Evolutionary conservation across 2,797 vertebrate species (phyloP), one percentile per base, ranked within the genome.

Genomic region (Danio albolineatus): DNA sequence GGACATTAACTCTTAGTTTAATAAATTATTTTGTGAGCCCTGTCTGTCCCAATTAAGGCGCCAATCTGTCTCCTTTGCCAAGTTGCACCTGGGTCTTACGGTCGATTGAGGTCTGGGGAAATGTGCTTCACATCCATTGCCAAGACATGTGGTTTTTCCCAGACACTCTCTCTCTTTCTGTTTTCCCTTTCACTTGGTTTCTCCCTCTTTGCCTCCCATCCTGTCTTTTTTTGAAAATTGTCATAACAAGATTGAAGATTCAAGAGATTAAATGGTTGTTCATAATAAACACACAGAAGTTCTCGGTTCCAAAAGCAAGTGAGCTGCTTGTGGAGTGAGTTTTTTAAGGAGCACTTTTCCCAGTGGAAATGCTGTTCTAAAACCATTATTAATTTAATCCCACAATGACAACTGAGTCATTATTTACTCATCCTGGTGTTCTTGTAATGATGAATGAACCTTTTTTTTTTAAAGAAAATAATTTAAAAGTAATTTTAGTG

Each of bases 41-140:
- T 84, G 82, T 84, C 70, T 17, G 19, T 83, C 76, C 70, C 76
- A 65, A 64, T 83, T 76, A 80, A 61, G 61, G 49, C 6, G 10
- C 59, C 75, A 75, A 77, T 79, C 56, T 59, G 56, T 82, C 69
- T 83, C 77, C 7, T 54, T 75, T 73, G 74, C 77, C 59, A 69
- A 81, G 73, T 69, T 78, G 76, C 80, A 83, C 83, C 79, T 86
- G 81, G 73, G 72, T 53, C 75, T 76, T 70, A 51, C 7, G 53
- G 83, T 48, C 43, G 51, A 81, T 79, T 73, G 48, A 81, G 69
- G 82, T 39, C 75, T 81, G 70, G 49, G 75, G 69, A 86, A 67
- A 67, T 80, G 73, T 36, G 57, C 82, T 82, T 80, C 77, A 82
- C 72, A 79, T 82, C 66, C 65, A 56, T 62, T 74, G 69, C 82